Conservation (phyloP, 2,797 vertebrate genomes). For the Mus caroli region DNA sequence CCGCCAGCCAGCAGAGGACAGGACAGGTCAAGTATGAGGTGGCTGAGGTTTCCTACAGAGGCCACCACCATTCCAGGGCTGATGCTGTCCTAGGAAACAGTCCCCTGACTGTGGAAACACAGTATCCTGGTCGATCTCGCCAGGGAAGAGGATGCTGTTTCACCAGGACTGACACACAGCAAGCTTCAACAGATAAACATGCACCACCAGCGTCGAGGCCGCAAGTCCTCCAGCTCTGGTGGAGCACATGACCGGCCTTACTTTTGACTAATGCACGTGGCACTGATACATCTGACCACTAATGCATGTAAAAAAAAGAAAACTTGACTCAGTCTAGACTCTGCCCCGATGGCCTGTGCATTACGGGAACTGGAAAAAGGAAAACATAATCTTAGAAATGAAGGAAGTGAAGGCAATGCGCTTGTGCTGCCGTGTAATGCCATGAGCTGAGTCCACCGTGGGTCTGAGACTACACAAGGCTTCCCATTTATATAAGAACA, state of each 20-base stretch:
- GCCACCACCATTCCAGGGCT: background rate
- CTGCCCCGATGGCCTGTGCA: background rate
- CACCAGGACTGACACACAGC: background rate
- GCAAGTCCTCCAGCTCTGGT: background rate
- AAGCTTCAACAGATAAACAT: background rate
- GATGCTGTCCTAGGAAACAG: background rate
- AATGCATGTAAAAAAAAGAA: slow-evolving; percentile 6
- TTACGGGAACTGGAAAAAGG: background rate
- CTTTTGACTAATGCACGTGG: background rate
- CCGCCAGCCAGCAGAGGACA: background rate
- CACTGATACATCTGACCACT: background rate
- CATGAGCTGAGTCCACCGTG: background rate
- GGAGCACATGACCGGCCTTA: background rate
- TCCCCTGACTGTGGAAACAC: background rate
- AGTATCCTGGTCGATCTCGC: too few relatives aligned
- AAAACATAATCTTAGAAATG: background rate
- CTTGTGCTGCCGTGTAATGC: background rate
- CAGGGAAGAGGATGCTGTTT: background rate
- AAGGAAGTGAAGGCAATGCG: background rate
- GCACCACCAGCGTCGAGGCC: fast-evolving
- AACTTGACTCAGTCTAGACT: background rate
- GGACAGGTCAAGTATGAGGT: background rate
- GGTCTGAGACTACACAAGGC: background rate
- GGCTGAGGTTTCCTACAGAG: background rate
- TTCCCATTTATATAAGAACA: background rate